These are phyloP conservation scores for Nymphicus hollandicus DNA, from an alignment of 2,113 vertebrate species.

Conservation along the genomic window DNA sequence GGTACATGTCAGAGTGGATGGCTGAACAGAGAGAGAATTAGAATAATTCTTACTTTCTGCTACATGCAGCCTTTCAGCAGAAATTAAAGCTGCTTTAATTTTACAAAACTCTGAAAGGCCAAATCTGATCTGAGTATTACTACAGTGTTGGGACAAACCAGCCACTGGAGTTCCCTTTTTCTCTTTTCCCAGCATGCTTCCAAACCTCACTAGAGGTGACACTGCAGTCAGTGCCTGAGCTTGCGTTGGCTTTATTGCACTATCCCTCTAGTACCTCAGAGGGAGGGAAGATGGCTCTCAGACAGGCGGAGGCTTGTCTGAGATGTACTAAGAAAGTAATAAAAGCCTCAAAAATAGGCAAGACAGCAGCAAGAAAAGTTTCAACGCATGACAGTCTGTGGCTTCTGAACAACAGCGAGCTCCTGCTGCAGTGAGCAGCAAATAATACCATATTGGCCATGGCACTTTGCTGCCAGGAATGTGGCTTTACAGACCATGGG, in stretches of 20 bases:
- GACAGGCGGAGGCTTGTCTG: background rate
- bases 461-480: background rate
- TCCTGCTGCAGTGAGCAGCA: background rate
- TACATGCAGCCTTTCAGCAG: background rate
- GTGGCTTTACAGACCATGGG: background rate
- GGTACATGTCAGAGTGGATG: background rate
- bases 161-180: background rate
- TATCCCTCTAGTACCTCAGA: background rate
- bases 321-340: background rate
- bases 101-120: background rate
- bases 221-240: fast-evolving
- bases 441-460: background rate
- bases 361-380: background rate
- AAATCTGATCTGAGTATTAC: background rate
- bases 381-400: background rate
- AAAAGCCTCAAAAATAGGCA: background rate
- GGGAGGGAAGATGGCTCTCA: background rate
- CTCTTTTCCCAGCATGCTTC: background rate
- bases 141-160: background rate
- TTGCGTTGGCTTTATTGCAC: background rate
- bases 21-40: background rate
- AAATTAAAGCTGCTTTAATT: background rate
- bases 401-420: background rate
- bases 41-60: background rate
- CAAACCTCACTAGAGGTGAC: background rate